These are phyloP conservation scores for Drosophila ohnishii DNA, from an alignment of 1,140 invertebrate species.

Conservation along the genomic window DNA sequence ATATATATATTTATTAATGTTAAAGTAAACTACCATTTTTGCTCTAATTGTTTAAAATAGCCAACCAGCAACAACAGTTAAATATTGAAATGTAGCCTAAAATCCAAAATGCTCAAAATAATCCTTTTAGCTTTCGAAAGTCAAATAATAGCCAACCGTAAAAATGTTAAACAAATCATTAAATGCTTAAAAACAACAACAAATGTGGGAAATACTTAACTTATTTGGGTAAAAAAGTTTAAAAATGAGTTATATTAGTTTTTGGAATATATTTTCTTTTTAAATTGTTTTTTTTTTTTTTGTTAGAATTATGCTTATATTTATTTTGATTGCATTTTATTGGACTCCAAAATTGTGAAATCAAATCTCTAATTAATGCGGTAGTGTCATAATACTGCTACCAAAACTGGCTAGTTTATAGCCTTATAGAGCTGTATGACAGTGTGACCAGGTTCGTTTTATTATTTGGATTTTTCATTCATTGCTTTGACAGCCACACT, in stretches of 20 bases:
- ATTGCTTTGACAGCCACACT: constrained; percentile 1
- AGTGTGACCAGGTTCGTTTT: neutral
- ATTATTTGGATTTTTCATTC: neutral
- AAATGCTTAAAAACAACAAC: constrained; percentile 47
- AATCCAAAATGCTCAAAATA: constrained; percentile 71
- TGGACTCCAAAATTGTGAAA: too few relatives aligned
- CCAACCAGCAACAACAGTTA: constrained; percentile 56
- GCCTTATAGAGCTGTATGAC: neutral
- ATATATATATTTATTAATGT: constrained; percentile 61
- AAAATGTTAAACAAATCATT: constrained; percentile 72
- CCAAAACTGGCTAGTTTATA: neutral
- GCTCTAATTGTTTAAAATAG: constrained; percentile 62
- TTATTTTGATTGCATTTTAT: neutral
- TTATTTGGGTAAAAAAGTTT: neutral
- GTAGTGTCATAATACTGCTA: too few relatives aligned
- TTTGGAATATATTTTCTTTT: too few relatives aligned
- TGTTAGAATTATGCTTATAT: too few relatives aligned
- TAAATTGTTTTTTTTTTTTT: too few relatives aligned
- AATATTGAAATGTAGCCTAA: constrained; percentile 60
- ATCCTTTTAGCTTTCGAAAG: constrained; percentile 73
- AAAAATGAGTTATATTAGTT: too few relatives aligned
- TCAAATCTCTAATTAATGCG: too few relatives aligned
- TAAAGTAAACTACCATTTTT: constrained; percentile 50
- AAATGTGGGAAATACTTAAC: neutral
- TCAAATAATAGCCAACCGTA: constrained; percentile 74